Evolutionary conservation across 53 echinoderm and acorn worm species (phyloP).

Genomic region (Echinarachnius parma): DNA sequence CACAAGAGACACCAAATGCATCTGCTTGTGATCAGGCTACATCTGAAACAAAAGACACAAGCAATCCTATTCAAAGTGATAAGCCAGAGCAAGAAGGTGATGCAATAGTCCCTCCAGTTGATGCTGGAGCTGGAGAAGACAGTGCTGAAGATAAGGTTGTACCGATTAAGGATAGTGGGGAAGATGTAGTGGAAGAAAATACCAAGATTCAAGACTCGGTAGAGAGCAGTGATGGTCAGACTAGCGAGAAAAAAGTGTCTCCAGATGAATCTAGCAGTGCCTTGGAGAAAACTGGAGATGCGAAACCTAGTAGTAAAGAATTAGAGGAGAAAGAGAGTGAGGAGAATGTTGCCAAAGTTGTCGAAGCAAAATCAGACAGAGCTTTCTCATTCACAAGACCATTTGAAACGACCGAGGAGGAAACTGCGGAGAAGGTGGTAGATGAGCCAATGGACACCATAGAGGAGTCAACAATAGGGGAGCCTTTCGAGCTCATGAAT

Average conservation of each 20-base stretch:
- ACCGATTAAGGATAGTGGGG: not conserved
- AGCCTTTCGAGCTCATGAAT: slow-evolving; percentile 20
- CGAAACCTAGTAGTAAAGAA: not conserved
- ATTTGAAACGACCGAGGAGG: not conserved
- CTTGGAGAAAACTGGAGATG: not conserved
- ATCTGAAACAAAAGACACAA: not conserved
- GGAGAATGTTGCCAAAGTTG: slow-evolving; percentile 2
- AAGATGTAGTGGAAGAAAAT: slow-evolving; percentile 7
- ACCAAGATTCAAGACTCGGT: not conserved
- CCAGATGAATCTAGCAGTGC: too few relatives aligned
- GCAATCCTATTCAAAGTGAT: not conserved
- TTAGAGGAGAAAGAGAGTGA: not conserved
- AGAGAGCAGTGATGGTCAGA: not conserved
- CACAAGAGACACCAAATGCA: not conserved
- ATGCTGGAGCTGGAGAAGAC: not conserved
- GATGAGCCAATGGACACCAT: not conserved
- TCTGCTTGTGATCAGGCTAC: not conserved
- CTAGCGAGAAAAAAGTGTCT: not conserved
- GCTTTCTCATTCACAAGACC: not conserved
- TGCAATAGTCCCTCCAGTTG: not conserved
- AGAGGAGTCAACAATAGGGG: not conserved
- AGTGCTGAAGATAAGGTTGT: not conserved
- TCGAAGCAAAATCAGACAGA: slow-evolving; percentile 8
- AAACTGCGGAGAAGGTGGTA: not conserved
- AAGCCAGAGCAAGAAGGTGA: not conserved